A percentile compares a stretch with the other conserved stretches of the same genome.
These are phyloP conservation scores for Dysidea cf. avara DNA, from an alignment of 37 sponge, comb jelly and placozoan genomes.

Conservation along the genomic window DNA sequence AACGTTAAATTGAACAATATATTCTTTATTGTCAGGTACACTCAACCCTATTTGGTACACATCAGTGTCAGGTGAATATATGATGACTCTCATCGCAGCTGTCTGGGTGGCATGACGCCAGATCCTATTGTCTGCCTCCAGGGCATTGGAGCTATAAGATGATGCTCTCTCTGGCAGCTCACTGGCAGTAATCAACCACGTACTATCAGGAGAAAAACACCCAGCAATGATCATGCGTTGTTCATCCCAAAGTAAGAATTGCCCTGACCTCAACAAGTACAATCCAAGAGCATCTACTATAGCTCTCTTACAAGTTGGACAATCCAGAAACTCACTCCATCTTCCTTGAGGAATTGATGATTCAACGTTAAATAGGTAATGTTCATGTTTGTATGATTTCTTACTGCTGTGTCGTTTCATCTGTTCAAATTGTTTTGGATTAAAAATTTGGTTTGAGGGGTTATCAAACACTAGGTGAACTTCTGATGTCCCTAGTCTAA, in stretches of 20 bases:
- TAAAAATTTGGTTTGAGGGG: neutral
- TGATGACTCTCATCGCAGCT: no score
- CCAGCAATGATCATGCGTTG: neutral
- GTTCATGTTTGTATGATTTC: neutral
- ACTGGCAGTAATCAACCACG: no score
- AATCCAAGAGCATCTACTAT: conserved; percentile 6
- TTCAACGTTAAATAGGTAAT: neutral
- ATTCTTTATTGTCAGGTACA: no score
- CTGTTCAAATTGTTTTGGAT: conserved; percentile 3
- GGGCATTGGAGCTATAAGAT: neutral
- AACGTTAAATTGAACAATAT: no score
- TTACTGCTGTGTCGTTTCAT: neutral
- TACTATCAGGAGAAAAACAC: no score
- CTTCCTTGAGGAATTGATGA: neutral
- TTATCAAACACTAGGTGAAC: no score
- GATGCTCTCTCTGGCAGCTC: neutral
- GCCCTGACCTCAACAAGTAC: neutral
- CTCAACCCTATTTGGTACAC: conserved; percentile 20
- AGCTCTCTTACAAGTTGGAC: neutral
- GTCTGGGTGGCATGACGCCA: no score
- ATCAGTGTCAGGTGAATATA: no score
- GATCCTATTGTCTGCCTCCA: conserved; percentile 17
- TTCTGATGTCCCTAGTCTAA: no score
- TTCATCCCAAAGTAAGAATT: neutral
- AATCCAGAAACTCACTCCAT: conserved; percentile 9